Percentiles rank a stretch among this genome's conserved stretches.
These are phyloP conservation scores for Terebella lapidaria DNA, from an alignment of 2,888 invertebrate genomes.

Conservation along the genomic window DNA sequence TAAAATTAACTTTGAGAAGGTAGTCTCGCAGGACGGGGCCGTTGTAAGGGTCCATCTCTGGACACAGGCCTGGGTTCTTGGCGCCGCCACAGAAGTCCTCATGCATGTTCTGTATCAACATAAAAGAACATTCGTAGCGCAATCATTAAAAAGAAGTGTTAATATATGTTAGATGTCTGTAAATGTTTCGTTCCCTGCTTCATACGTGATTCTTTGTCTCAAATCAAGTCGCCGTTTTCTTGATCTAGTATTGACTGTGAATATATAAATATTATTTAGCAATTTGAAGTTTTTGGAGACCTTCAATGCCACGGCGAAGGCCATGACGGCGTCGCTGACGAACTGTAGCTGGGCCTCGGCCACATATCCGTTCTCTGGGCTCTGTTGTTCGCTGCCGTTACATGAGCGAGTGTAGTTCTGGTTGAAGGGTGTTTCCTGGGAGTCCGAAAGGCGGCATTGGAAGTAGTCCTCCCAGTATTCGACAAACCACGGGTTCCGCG, in stretches of 20 bases:
- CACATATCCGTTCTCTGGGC: constrained; percentile 64
- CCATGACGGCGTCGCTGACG: constrained; percentile 92
- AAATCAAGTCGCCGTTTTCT: too few species aligned
- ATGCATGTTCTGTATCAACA: constrained; percentile 65
- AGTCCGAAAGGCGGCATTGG: constrained; percentile 59
- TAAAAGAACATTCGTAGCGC: too few species aligned
- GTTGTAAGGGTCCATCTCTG: constrained; percentile 83
- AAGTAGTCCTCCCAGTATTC: constrained; percentile 71
- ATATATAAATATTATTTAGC: too few species aligned
- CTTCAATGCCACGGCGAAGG: constrained; percentile 79
- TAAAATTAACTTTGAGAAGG: constrained; percentile 78
- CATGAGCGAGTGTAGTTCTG: constrained; percentile 58
- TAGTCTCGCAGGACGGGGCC: constrained; percentile 79
- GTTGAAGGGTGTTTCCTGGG: constrained; percentile 57
- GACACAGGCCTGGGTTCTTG: constrained; percentile 68
- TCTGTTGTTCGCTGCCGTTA: constrained; percentile 72
- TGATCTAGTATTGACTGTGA: too few species aligned
- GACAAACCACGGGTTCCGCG: constrained; percentile 49
- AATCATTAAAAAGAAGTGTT: too few species aligned
- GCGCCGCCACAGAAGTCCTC: constrained; percentile 68
- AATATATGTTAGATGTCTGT: too few species aligned
- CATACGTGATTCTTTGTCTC: too few species aligned
- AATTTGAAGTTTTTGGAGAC: too few species aligned
- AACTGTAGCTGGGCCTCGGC: constrained; percentile 87
- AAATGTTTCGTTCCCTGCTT: too few species aligned